These are phyloP conservation scores for Hydrotaea diabolus DNA, from an alignment of 2,888 invertebrate genomes.

Conservation along the genomic window DNA sequence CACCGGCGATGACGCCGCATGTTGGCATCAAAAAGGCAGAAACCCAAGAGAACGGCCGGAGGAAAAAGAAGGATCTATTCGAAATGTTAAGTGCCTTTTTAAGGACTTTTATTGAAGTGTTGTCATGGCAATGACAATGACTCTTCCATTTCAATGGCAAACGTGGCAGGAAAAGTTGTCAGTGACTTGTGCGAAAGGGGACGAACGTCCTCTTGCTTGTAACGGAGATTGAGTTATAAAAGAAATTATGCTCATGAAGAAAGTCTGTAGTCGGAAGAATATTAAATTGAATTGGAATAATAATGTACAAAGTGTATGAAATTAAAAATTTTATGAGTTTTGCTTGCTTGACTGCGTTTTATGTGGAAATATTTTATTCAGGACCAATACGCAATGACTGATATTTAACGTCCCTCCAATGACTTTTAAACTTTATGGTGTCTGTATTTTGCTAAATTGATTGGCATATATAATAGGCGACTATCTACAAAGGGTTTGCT, in stretches of 20 bases:
- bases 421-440: neutral
- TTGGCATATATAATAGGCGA: too few species aligned
- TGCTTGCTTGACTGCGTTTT: neutral
- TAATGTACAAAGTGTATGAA: neutral
- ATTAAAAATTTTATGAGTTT: neutral
- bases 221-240: constrained; percentile 3
- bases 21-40: neutral
- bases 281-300: neutral
- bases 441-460: neutral
- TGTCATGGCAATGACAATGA: constrained; percentile 42
- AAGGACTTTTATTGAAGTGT: constrained; percentile 35
- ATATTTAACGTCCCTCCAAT: neutral
- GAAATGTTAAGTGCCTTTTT: constrained; percentile 16
- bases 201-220: neutral
- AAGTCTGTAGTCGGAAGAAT: neutral
- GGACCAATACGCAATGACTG: neutral
- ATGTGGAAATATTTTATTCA: neutral
- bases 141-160: neutral
- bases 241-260: neutral
- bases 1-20: neutral
- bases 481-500: too few species aligned
- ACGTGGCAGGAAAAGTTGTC: neutral
- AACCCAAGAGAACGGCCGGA: neutral
- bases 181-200: constrained; percentile 4
- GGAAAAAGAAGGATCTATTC: neutral